Base-by-base conservation (phyloP, 2,888 invertebrate genomes). In the Drosophila formosana region DNA sequence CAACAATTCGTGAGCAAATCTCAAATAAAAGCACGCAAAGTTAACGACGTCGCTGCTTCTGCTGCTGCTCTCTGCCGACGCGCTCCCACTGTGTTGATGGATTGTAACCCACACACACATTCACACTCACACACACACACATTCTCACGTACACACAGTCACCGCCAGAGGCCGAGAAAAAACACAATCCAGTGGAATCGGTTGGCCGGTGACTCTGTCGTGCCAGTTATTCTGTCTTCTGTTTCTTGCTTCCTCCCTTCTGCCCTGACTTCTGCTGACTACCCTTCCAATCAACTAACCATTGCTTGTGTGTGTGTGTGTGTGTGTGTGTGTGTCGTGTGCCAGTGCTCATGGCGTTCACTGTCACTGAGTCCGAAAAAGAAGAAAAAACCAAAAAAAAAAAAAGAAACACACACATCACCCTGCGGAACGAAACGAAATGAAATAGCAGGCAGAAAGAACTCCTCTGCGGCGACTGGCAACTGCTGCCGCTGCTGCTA, bases 21-120 rank as follows among this genome's bases (percentile, higher is more conserved):
- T 77, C 69, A 83, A 86, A 86, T 86, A 83, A 86, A 83, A 86
- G 83, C 83, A 82, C 78, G 78, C 80, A 80, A 66, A 85, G 66
- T 69, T 78, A 79, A 57, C 72, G 75, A 64, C 18, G 39, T 7
- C 66, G 64, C 72, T 46, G 58, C 69, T 53, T 60, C 65, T 18
- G 75, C 58, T 45, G 72, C 51, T 55, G 18, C 18, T 18, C 18
- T 7, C n/a, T 47, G 53, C 52, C 45, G 45, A 32, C 45, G 55
- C 43, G 55, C 45, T 53, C 26, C 26, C 56, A 34, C 62, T 57
- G 66, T 72, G 73, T 83, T 83, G 83, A 83, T 83, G 83, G 83
- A 83, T 83, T 83, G 86, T 80, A 69, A 67, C 72, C 58, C 70
- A 72, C 69, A 68, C 60, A 53, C 49, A 66, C 25, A 46, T n/a